A percentile compares a stretch with the other conserved stretches of the same genome.
Evolutionary conservation across 2,797 vertebrate genomes (phyloP).

Genomic region (Macroramphosus scolopax): DNA sequence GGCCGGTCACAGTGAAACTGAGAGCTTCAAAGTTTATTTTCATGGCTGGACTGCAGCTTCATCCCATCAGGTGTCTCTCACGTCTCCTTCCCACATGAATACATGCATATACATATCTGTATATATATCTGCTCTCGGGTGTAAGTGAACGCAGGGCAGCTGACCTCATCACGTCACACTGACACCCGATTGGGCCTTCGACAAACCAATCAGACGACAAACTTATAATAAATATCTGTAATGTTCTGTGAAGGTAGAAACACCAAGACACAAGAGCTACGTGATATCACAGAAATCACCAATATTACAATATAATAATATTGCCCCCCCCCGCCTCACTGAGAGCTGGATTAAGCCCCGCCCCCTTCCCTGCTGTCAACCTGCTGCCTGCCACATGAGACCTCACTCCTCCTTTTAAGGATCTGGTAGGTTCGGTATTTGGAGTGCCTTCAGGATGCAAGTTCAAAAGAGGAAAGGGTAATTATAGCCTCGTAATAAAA

Average conservation of each 20-base stretch:
- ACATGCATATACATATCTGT: constrained; percentile 7
- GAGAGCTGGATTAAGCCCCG: too few species aligned
- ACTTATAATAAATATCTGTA: too few species aligned
- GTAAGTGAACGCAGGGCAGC: constrained; percentile 50
- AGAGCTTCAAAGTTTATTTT: too few species aligned
- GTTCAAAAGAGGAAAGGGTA: constrained; percentile 83
- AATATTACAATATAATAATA: too few species aligned
- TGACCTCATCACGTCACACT: constrained; percentile 54
- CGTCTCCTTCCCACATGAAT: constrained; percentile 11
- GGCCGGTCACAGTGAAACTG: too few species aligned
- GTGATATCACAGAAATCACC: too few species aligned
- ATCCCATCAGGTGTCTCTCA: constrained; percentile 13
- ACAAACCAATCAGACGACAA: too few species aligned
- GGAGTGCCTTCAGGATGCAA: constrained; percentile 72
- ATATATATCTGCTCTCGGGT: constrained; percentile 31
- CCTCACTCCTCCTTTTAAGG: constrained; percentile 80
- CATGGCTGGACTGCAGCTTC: not conserved
- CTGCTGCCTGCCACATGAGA: constrained; percentile 65
- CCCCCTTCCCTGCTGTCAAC: constrained; percentile 32
- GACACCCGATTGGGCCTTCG: too few species aligned
- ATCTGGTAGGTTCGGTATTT: constrained; percentile 73
- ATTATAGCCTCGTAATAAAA: constrained; percentile 78
- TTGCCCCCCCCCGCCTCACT: constrained; percentile 13
- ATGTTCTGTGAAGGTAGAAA: too few species aligned
- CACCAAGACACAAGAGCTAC: too few species aligned